phyloP scores from a whole-genome alignment of 1,140 invertebrate genomes.

The Drosophila varians region DNA sequence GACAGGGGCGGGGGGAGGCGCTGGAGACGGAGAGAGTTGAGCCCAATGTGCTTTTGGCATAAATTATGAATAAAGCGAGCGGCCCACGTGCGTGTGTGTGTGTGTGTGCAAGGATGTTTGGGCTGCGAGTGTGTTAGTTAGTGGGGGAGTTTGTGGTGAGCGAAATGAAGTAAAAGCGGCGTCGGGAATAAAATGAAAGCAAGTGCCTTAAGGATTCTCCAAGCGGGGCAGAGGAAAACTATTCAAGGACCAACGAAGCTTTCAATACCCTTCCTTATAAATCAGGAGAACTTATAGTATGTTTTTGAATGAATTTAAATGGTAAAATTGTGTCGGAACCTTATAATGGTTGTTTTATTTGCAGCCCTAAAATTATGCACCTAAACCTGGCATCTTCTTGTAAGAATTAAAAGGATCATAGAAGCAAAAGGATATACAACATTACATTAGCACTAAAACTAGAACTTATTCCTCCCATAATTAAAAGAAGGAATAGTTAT shows the following conservation, averaged over 20 bases:
- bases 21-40: slow-evolving; percentile 5
- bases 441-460: too few species aligned
- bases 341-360: too few species aligned
- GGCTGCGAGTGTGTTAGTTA: slow-evolving; percentile 22
- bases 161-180: slow-evolving; percentile 75
- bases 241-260: slow-evolving; percentile 17
- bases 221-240: slow-evolving; percentile 29
- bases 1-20: neutral
- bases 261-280: slow-evolving; percentile 17
- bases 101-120: slow-evolving; percentile 11
- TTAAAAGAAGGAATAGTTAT: too few species aligned
- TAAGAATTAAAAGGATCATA: neutral
- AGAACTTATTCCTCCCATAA: too few species aligned
- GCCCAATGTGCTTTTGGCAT: slow-evolving; percentile 77
- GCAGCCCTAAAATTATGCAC: slow-evolving; percentile 16
- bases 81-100: slow-evolving; percentile 47
- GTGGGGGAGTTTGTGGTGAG: slow-evolving; percentile 61
- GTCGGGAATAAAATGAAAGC: slow-evolving; percentile 74
- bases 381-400: neutral
- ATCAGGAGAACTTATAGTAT: neutral
- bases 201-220: slow-evolving; percentile 56
- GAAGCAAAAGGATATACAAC: too few species aligned
- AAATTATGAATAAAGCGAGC: slow-evolving; percentile 78
- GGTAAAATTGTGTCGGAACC: neutral
- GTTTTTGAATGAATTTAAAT: too few species aligned